Percentiles rank a stretch among this genome's conserved stretches.
phyloP scores from a whole-genome alignment of 2,113 vertebrate genomes.

The Hucho hucho region DNA sequence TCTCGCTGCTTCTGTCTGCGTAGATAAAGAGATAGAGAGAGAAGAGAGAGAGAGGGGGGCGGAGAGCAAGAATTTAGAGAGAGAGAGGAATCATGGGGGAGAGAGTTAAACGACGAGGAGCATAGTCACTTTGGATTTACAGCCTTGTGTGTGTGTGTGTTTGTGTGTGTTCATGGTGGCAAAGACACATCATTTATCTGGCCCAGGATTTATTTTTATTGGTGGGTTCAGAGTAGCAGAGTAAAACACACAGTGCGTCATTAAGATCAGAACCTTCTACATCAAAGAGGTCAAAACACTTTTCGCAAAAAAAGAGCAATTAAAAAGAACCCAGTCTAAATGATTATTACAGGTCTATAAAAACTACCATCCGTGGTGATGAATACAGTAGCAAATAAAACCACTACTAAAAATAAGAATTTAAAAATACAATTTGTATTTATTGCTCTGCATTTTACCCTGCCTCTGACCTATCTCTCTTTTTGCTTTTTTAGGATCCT shows the following conservation, averaged over 20 bases:
- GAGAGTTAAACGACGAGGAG: not conserved
- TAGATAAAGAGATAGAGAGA: too few relatives aligned
- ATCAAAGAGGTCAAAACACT: constrained; percentile 65
- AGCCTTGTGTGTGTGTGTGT: not conserved
- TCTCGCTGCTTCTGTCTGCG: constrained; percentile 59
- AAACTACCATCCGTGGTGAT: not conserved
- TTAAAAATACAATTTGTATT: not conserved
- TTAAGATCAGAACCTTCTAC: constrained; percentile 55
- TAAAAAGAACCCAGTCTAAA: constrained; percentile 55
- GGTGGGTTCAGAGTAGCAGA: constrained; percentile 59
- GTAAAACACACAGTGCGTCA: constrained; percentile 74
- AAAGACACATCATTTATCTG: constrained; percentile 51
- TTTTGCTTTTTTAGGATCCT: constrained; percentile 74
- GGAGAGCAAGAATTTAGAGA: constrained; percentile 20
- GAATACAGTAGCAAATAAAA: not conserved
- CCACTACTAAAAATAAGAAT: not conserved
- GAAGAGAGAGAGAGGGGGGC: too few relatives aligned
- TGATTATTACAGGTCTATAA: constrained; percentile 60
- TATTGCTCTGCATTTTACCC: not conserved
- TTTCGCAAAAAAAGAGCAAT: constrained; percentile 55
- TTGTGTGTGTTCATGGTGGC: not conserved
- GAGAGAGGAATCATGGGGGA: constrained; percentile 8
- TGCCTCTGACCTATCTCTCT: constrained; percentile 17
- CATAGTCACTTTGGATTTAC: constrained; percentile 20
- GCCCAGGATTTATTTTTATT: constrained; percentile 60